A percentile compares a stretch with the other conserved stretches of the same genome.
phyloP scores from a whole-genome alignment of 2,888 invertebrate species.

The Tenthredo livida region DNA sequence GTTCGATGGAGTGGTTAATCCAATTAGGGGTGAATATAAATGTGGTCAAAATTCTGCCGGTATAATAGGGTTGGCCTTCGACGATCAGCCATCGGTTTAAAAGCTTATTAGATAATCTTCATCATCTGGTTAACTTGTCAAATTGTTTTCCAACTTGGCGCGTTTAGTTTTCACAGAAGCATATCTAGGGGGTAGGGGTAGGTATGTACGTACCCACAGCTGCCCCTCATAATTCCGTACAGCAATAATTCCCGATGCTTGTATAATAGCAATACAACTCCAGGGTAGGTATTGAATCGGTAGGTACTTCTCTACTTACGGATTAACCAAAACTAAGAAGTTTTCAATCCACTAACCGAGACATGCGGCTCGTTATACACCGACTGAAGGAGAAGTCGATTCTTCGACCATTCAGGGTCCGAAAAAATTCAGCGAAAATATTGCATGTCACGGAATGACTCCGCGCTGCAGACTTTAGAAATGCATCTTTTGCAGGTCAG shows the following conservation, averaged over 20 bases:
- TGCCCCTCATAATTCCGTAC: background rate
- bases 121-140: constrained; percentile 49
- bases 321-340: constrained; percentile 17
- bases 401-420: background rate
- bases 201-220: background rate
- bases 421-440: constrained; percentile 29
- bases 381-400: background rate
- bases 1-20: constrained; percentile 17
- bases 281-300: background rate
- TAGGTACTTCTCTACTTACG: background rate
- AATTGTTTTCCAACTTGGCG: constrained; percentile 47
- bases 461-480: constrained; percentile 5
- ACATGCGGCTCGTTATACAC: background rate
- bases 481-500: constrained; percentile 5
- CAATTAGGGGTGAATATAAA: constrained; percentile 42
- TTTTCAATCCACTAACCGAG: no score
- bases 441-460: constrained; percentile 27
- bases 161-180: constrained; percentile 11
- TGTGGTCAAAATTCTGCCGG: constrained; percentile 44
- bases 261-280: background rate
- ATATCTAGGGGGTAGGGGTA: no score
- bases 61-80: constrained; percentile 9
- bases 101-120: constrained; percentile 44
- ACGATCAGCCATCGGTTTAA: constrained; percentile 19
- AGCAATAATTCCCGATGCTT: background rate